Conservation (phyloP, 2,888 invertebrate genomes). For the Agonum fuliginosum region DNA sequence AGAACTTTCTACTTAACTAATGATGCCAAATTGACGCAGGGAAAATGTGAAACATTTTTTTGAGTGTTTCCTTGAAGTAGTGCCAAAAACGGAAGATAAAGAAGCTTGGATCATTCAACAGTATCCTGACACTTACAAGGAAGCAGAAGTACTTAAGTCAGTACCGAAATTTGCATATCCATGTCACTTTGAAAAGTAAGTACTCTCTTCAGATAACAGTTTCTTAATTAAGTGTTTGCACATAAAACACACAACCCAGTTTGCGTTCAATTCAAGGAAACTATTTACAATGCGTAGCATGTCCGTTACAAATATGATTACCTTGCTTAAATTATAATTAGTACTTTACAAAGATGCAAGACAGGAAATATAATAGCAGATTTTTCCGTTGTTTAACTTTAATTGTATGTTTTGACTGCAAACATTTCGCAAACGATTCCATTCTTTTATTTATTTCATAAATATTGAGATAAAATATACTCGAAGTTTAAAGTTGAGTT, state of each 20-base stretch:
- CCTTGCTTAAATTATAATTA: slow-evolving; percentile 33
- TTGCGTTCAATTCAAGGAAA: slow-evolving; percentile 5
- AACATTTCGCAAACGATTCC: not conserved
- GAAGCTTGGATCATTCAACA: slow-evolving; percentile 86
- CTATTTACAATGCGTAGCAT: slow-evolving; percentile 10
- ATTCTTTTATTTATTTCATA: not conserved
- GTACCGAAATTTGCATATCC: slow-evolving; percentile 95
- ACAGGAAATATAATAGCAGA: slow-evolving; percentile 30
- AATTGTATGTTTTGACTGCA: not conserved
- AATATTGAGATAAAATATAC: too few relatives aligned
- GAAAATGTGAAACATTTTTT: slow-evolving; percentile 86
- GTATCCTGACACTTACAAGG: slow-evolving; percentile 88
- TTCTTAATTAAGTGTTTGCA: not conserved
- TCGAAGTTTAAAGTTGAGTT: too few relatives aligned
- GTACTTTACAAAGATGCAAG: slow-evolving; percentile 44
- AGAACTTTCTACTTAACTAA: slow-evolving; percentile 25
- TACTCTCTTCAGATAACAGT: slow-evolving; percentile 64
- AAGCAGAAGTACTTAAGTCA: slow-evolving; percentile 89
- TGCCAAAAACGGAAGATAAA: slow-evolving; percentile 78
- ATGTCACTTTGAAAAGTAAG: slow-evolving; percentile 85
- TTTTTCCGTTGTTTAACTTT: slow-evolving; percentile 8
- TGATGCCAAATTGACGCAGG: slow-evolving; percentile 74
- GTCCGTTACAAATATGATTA: slow-evolving; percentile 27
- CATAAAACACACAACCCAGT: not conserved
- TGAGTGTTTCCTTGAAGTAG: slow-evolving; percentile 90